Conservation (phyloP, 2,797 vertebrate genomes). For the Steatocranus sp. region DNA sequence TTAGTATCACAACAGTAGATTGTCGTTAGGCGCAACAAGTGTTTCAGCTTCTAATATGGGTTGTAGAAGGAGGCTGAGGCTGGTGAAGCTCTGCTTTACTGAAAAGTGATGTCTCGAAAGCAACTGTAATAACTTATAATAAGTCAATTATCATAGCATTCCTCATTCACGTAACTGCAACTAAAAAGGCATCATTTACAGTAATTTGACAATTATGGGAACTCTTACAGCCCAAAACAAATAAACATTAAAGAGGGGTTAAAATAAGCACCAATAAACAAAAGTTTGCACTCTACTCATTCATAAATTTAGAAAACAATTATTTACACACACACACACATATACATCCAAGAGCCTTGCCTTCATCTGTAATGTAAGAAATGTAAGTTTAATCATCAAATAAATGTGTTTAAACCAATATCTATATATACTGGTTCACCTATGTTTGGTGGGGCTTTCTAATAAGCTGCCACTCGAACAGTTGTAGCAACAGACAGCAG, state of each 20-base stretch:
- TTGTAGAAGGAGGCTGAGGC: neutral
- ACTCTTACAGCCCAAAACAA: neutral
- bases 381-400: neutral
- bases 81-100: neutral
- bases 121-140: neutral
- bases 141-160: neutral
- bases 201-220: neutral
- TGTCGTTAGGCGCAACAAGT: neutral
- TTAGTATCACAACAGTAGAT: neutral
- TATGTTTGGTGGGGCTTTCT: neutral
- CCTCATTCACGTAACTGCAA: neutral
- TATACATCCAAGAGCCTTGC: neutral
- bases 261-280: neutral
- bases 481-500: constrained; percentile 12
- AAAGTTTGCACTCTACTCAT: neutral
- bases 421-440: too few relatives aligned
- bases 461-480: neutral
- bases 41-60: neutral
- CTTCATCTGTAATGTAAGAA: neutral
- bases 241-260: neutral
- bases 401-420: neutral
- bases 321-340: neutral
- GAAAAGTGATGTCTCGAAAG: neutral
- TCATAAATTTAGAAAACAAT: neutral
- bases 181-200: neutral